Evolutionary conservation across 2,113 vertebrate genomes (phyloP), one percentile per base, ranked within the genome.

Genomic region (Paralichthys olivaceus): DNA sequence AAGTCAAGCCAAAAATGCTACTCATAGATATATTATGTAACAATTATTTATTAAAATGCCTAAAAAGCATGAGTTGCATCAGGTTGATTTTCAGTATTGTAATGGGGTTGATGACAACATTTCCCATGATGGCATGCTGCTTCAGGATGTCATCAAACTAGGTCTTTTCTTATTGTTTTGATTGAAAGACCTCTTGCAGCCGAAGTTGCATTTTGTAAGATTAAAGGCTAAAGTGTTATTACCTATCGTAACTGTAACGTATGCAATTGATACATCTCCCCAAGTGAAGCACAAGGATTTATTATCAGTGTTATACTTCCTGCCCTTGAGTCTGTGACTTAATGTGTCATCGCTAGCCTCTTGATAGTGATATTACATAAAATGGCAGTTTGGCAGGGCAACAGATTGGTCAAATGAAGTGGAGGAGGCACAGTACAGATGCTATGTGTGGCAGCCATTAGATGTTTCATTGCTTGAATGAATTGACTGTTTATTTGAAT

Each of bases 341-440:
- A 45, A 79, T 56, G 54, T 71, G 68, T 79, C 74, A 79, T 84
- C 47, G 8, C 7, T 49, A 28, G 54, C 12, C 40, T 71, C 29
- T 4, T 51, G 70, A 72, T 67, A 29, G 67, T 76, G 70, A 84
- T 40, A 17, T 45, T 54, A 49, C 43, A 43, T 62, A 58, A 75
- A 75, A 72, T 45, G 47, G 72, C 69, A 77, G 82, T 56, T 60
- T 37, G 45, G 45, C 49, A 71, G 68, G 59, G 11, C 58, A 80
- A 55, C 68, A 64, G 26, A 80, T 72, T 72, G 68, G 60, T 85
- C 51, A 65, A 61, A 63, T 72, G 14, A 85, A 65, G 43, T 54
- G 37, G 22, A 22, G 56, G 56, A 63, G 40, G 37, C n/a, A 45
- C 14, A 60, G 22, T 29, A 49, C 58, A 64, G 49, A 84, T 73